phyloP scores from a whole-genome alignment of 1,140 invertebrate species.

The Eriosoma lanigerum region DNA sequence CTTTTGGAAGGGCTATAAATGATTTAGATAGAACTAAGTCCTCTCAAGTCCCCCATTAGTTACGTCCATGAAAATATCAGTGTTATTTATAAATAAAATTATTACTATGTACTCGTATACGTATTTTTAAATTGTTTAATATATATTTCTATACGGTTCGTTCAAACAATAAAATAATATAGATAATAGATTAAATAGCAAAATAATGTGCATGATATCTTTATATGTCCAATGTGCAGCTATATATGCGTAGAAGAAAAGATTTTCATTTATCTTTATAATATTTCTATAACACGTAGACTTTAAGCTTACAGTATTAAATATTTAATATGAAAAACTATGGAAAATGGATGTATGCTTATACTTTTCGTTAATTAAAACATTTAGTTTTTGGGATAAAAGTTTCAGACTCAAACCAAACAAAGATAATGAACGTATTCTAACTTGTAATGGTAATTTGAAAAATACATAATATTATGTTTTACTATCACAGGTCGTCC shows the following conservation, averaged over 20 bases:
- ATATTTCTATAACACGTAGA: not conserved
- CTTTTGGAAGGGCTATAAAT: no score
- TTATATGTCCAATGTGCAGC: no score
- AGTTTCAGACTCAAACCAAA: not conserved
- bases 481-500: not conserved
- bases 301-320: not conserved
- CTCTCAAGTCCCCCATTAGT: no score
- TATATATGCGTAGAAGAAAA: not conserved
- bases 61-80: no score
- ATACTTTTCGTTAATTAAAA: conserved; percentile 1
- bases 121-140: not conserved
- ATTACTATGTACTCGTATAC: no score
- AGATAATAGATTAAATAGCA: not conserved
- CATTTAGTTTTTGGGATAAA: conserved; percentile 7
- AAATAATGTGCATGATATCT: no score
- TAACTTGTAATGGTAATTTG: conserved; percentile 17
- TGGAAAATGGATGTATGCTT: not conserved
- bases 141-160: not conserved
- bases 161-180: not conserved
- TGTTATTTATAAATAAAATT: no score
- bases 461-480: not conserved
- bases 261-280: not conserved
- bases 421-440: conserved; percentile 2
- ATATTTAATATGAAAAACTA: not conserved
- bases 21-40: no score